Conservation (phyloP, 2,113 vertebrate species). For the Burhinus oedicnemus region DNA sequence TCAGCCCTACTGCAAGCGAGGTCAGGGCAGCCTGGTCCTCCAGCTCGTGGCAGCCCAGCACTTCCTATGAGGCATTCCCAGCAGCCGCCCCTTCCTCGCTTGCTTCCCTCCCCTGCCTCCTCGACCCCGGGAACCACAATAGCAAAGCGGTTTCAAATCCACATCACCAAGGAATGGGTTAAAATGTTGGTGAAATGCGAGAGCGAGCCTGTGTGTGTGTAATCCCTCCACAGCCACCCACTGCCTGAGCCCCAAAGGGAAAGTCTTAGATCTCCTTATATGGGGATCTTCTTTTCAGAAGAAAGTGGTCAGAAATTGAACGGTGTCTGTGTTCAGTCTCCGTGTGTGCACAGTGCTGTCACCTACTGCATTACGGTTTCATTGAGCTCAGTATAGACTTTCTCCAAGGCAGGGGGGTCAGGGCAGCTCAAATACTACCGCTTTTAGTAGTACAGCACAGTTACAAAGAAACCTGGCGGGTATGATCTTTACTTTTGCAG, state of each 20-base stretch:
- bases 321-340: neutral
- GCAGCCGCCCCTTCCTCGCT: fast-evolving
- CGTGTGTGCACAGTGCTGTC: neutral
- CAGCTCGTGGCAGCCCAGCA: fast-evolving
- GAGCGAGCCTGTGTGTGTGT: neutral
- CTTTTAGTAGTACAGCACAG: neutral
- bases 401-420: fast-evolving
- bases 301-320: neutral
- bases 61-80: neutral
- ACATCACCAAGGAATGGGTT: neutral
- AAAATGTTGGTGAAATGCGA: neutral
- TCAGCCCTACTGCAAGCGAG: neutral
- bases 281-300: conserved; percentile 25
- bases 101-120: fast-evolving
- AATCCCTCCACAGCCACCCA: conserved; percentile 11
- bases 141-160: neutral
- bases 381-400: fast-evolving
- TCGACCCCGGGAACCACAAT: fast-evolving
- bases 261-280: conserved; percentile 29
- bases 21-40: neutral
- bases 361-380: fast-evolving
- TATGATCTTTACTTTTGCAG: neutral
- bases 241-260: neutral
- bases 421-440: neutral
- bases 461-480: neutral